Base-by-base conservation (phyloP, 2,113 vertebrate genomes). In the Rhinopomastus cyanomelas region DNA sequence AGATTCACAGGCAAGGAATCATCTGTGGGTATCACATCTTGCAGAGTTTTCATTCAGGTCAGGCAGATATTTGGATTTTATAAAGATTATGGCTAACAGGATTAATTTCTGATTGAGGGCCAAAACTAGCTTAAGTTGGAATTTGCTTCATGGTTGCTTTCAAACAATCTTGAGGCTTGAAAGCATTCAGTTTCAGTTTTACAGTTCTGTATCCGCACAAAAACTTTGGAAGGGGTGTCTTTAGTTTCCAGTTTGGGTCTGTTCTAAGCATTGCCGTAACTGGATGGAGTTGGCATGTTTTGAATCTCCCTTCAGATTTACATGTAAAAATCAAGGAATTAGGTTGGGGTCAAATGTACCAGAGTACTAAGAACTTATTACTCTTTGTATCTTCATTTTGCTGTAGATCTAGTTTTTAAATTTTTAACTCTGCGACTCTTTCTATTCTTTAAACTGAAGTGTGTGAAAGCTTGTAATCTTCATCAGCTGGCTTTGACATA, bases 21-120 rank as follows among this genome's bases (percentile, higher is more conserved):
- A 59, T 7, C 66, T 73, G 29, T 52, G 26, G 34, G 44, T 61
- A 87, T 82, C 16, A 37, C 30, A 26, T 60, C 56, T 52, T 77
- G 66, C 2, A 4, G 9, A 6, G 23, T 87, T 88, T 66, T 78
- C 20, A 51, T 48, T 85, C 20, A 48, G 37, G 29, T 92, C 51
- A n/a, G 32, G 56, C 18, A 79, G 72, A 42, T 81, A 85, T 11
- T 71, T 91, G 34, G 48, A 59, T 84, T 94, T 88, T 87, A 44
- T 42, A 52, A 90, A 76, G 37, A n/a, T 84, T 81, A 64, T 0
- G 5, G 32, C 46, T 89, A 89, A 66, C 61, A 72, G n/a, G 62
- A 93, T 95, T 80, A 26, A 77, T 90, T 95, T 93, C 61, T 88
- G 44, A 67, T 78, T 30, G 73, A 85, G 57, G 59, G 61, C 57